phyloP scores from a whole-genome alignment of 2,113 vertebrate genomes.

The Potamarius usumacintae region DNA sequence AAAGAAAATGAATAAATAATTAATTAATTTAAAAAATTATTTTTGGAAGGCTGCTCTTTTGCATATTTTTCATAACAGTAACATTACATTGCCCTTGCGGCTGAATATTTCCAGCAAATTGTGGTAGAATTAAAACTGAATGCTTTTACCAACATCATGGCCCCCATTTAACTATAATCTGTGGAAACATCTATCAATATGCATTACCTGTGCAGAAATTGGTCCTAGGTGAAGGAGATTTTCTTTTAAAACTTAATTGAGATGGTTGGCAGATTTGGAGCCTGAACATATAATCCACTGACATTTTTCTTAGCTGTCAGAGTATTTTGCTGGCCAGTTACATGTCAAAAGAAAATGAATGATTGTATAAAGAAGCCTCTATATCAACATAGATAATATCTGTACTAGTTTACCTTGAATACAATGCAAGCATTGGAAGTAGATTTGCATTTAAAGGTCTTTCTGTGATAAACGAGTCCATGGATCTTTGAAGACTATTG shows the following conservation, averaged over 20 bases:
- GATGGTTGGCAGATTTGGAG: not conserved
- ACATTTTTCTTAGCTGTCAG: conserved; percentile 36
- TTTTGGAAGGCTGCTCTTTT: not conserved
- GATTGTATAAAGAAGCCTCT: conserved; percentile 21
- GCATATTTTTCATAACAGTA: not conserved
- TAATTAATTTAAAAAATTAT: not conserved
- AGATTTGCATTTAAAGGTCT: not conserved
- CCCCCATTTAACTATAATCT: conserved; percentile 48
- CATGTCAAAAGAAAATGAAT: conserved; percentile 28
- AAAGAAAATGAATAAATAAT: too few species aligned
- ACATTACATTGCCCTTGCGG: not conserved
- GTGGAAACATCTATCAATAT: conserved; percentile 40
- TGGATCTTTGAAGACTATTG: not conserved
- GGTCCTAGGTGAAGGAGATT: conserved; percentile 44
- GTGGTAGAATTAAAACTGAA: conserved; percentile 30
- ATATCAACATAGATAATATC: conserved; percentile 27
- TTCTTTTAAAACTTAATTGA: conserved; percentile 49
- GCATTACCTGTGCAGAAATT: conserved; percentile 45
- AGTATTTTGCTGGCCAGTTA: conserved; percentile 33
- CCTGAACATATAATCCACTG: conserved; percentile 11
- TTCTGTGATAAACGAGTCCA: not conserved
- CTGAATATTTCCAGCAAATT: not conserved
- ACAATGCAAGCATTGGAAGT: not conserved
- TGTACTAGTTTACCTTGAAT: not conserved
- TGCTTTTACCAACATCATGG: conserved; percentile 49